A percentile compares a stretch with the other conserved stretches of the same genome.
Evolutionary conservation across 1,140 invertebrate species (phyloP).

Genomic region (Eciton burchellii): DNA sequence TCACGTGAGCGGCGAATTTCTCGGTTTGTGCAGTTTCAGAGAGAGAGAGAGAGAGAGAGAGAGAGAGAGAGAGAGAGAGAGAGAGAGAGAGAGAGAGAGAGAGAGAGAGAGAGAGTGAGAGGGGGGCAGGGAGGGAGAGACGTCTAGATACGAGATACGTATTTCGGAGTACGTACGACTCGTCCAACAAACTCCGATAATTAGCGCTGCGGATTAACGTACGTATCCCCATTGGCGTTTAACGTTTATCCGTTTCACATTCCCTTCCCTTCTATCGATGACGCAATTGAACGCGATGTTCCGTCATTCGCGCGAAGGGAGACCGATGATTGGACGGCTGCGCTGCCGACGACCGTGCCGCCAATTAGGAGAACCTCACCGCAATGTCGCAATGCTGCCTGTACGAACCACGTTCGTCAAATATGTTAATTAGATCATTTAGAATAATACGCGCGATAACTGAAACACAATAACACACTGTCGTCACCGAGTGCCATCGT

Average conservation of each 20-base stretch:
- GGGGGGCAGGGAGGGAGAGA: background rate
- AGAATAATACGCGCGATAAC: background rate
- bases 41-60: background rate
- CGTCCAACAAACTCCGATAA: background rate
- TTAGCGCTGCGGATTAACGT: background rate
- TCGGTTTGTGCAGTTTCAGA: background rate
- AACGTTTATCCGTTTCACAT: background rate
- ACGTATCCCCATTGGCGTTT: background rate
- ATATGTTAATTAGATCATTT: background rate
- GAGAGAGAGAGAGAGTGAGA: background rate
- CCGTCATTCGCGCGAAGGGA: background rate
- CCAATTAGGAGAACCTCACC: too few relatives aligned
- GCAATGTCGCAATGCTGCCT: too few relatives aligned
- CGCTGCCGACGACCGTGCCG: background rate
- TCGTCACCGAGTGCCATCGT: slow-evolving; percentile 29
- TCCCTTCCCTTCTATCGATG: background rate
- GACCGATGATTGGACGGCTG: background rate
- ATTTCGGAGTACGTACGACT: background rate
- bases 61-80: background rate
- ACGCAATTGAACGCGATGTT: background rate
- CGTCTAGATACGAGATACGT: background rate
- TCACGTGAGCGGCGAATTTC: slow-evolving; percentile 13
- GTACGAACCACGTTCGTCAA: background rate
- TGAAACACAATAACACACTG: slow-evolving; percentile 34
- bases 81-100: background rate